Evolutionary conservation across 1,140 invertebrate species (phyloP).

Genomic region (Drosophila trapezifrons): DNA sequence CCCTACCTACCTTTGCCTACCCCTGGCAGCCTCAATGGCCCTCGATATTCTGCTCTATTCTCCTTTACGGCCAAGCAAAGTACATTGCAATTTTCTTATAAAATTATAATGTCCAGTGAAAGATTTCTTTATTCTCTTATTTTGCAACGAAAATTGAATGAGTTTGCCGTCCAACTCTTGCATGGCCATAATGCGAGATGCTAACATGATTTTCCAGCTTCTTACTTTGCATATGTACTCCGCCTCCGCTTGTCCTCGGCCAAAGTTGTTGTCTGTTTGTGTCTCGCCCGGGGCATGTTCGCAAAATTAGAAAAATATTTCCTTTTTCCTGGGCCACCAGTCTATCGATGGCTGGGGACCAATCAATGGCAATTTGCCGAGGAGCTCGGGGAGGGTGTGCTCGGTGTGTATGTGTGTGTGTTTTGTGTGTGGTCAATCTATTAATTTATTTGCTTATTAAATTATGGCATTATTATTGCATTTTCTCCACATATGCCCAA

Average conservation of each 20-base stretch:
- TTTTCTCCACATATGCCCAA: constrained; percentile 35
- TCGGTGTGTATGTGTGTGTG: not conserved
- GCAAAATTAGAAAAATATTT: constrained; percentile 68
- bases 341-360: constrained; percentile 32
- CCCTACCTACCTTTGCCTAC: constrained; percentile 20
- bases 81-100: constrained; percentile 73
- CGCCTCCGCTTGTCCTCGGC: not conserved
- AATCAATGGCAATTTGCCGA: constrained; percentile 54
- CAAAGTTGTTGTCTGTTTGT: constrained; percentile 35
- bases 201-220: constrained; percentile 71
- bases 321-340: constrained; percentile 4
- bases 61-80: constrained; percentile 21
- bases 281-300: constrained; percentile 47
- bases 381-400: not conserved
- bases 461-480: constrained; percentile 63
- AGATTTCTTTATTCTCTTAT: constrained; percentile 54
- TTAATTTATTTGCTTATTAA: constrained; percentile 79
- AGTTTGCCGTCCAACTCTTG: constrained; percentile 38
- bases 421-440: constrained; percentile 39
- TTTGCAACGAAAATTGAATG: constrained; percentile 72
- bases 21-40: constrained; percentile 44
- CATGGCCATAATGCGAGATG: constrained; percentile 61
- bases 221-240: constrained; percentile 53
- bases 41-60: constrained; percentile 41
- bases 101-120: constrained; percentile 72